Base-by-base conservation (phyloP, 1,140 invertebrate species). In the Pantala flavescens region DNA sequence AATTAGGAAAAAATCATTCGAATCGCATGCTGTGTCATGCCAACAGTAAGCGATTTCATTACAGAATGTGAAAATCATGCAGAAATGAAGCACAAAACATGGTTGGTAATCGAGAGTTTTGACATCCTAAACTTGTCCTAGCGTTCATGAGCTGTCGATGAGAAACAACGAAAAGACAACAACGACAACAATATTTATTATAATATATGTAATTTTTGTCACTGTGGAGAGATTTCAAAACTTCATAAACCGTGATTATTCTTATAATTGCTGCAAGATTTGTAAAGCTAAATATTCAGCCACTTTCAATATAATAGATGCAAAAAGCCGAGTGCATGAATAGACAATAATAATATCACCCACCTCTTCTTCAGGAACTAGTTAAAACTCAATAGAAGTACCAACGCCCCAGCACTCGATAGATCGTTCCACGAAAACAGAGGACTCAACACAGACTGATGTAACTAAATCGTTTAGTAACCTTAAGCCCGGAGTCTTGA, bases 341-440 rank as follows among this genome's bases (percentile, higher is more conserved):
- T 19, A 63, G 9, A 36, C 28, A 36, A 36, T 36, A 9, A 36
- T 5, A 36, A 36, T 19, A 63, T 21, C 49, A 63, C 49, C 49
- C 49, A 63, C 49, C 49, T 63, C 49, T 63, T 63, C 49, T 63
- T 63, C 49, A 63, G 49, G 49, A 63, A 63, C 49, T 7, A 63
- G 28, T 36, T 36, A 36, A 63, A 21, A 63, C 49, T 63, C 14
- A 63, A 63, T 21, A 21, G 49, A 63, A 63, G 49, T 63, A 63
- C 12, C 49, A 63, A 63, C 49, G n/a, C 49, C 49, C 49, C 49
- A 63, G 49, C 16, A 16, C 49, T 21, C n/a, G n/a, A 63, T 16
- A 63, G 16, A 21, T 19, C n/a, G 14, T 21, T 19, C 49, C 49
- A 63, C 49, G n/a, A 63, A 63, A 63, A 63, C n/a, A 63, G 49